Base-by-base conservation (phyloP, 1,140 invertebrate genomes). In the Diploscapter pachys region DNA sequence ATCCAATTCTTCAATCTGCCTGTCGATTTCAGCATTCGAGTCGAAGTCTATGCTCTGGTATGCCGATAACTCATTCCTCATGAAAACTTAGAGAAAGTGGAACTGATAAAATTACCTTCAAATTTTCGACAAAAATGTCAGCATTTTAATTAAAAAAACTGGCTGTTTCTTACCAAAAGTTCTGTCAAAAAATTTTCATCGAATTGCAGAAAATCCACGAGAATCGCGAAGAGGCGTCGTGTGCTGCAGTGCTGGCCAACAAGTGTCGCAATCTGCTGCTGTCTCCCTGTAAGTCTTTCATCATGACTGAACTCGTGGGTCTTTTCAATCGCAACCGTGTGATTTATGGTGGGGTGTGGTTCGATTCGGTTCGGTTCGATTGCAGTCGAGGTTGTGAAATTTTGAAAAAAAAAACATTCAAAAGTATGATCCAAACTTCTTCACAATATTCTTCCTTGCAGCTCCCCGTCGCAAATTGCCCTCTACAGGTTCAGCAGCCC, bases 11-110 rank as follows among this genome's bases (percentile, higher is more conserved):
- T 59, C 13, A 72, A 76, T 66, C 61, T 76, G 5, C 74, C 74
- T 5, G 74, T 76, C 5, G 74, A 76, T 57, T 76, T 76, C 54
- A 63, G 50, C n/a, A 57, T 76, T 49, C 5, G 8, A 6, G 51
- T 76, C n/a, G 74, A 76, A 55, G 68, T 76, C 31, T 76, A 76
- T 53, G 74, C 69, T 8, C 65, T 76, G 74, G 73, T 75, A 54
- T 11, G 57, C 31, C 31, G 31, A 31, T 31, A 31, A 31, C 1
- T 31, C 31, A 31, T 31, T 31, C 31, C 31, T 31, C 31, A 1
- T 31, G 31, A 0, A 31, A 31, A 31, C 31, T 0, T 1, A 31
- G 31, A 31, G 31, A 31, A 31, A 31, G 31, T 31, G 31, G 31
- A 31, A 31, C 31, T 31, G 31, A 31, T 31, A 31, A 31, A 31